phyloP scores from a whole-genome alignment of 2,888 invertebrate genomes.

The Unio delphinus region DNA sequence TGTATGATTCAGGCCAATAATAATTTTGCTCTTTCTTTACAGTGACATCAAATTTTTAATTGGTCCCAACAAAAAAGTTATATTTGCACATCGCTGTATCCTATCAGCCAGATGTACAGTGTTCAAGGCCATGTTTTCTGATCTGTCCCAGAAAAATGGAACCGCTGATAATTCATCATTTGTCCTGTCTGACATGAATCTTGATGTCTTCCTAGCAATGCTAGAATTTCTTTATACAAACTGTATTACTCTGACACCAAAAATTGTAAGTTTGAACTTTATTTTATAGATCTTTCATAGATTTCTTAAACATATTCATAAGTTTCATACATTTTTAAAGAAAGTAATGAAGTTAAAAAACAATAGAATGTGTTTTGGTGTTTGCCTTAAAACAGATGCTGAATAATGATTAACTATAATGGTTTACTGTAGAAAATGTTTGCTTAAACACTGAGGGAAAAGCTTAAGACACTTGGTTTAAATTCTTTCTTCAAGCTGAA shows the following conservation, averaged over 20 bases:
- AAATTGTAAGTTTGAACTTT: slow-evolving; percentile 55
- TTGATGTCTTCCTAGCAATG: slow-evolving; percentile 66
- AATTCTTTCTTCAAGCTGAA: too few relatives aligned
- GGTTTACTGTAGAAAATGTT: too few relatives aligned
- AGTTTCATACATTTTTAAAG: too few relatives aligned
- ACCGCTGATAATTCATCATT: slow-evolving; percentile 61
- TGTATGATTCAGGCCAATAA: neutral
- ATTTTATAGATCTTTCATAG: too few relatives aligned
- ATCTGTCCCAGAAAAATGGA: slow-evolving; percentile 49
- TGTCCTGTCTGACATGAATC: slow-evolving; percentile 65
- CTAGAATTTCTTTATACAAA: slow-evolving; percentile 69
- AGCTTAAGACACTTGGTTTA: too few relatives aligned
- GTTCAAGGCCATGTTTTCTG: slow-evolving; percentile 68
- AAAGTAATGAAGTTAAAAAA: too few relatives aligned
- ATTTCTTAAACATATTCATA: too few relatives aligned
- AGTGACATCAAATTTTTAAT: slow-evolving; percentile 69
- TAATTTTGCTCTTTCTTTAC: slow-evolving; percentile 22
- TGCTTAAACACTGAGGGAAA: too few relatives aligned
- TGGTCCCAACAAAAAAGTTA: slow-evolving; percentile 62
- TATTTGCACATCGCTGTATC: slow-evolving; percentile 66
- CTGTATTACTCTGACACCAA: slow-evolving; percentile 62
- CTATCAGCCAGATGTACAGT: slow-evolving; percentile 66
- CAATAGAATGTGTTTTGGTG: too few relatives aligned
- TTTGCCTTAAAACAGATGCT: too few relatives aligned
- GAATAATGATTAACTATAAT: too few relatives aligned